Base-by-base conservation (phyloP, 2,113 vertebrate species). In the Zosterops lateralis region DNA sequence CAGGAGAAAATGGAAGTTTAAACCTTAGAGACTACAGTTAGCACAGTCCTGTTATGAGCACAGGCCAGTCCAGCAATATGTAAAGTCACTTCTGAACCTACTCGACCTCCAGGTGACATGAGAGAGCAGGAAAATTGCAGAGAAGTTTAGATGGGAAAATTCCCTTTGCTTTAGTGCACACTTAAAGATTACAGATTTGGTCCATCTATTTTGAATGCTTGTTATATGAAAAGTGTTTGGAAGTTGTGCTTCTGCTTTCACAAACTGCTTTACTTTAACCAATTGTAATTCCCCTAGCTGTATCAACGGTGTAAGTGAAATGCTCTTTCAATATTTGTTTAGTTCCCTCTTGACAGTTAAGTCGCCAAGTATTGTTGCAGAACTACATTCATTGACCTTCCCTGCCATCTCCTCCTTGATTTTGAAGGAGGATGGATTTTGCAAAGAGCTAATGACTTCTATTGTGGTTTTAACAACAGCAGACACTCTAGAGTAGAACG, bases 1-100 rank as follows among this genome's bases (percentile, higher is more conserved):
- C 13, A 56, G 13, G 21, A 77, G 28, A 80, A 88, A 67, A 74
- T 0, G 1, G 5, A 48, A 58, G 4, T 44, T 84, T 40, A 58
- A 36, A 26, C 20, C 17, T n/a, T n/a, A n/a, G 24, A 6, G 28
- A 34, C 14, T 26, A 26, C 6, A 58, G 9, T 22, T 57, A 84
- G 10, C 16, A 60, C 4, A 36, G 14, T 13, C 3, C 11, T 58
- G 1, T 15, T 71, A 28, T 0, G 3, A 79, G 13, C 29, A 34
- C 22, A 58, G 22, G 8, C 25, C 50, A 50, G 10, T 31, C 10
- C 32, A 58, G 42, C 28, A 73, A 21, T 7, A 36, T 3, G 5
- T 47, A 7, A 16, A 76, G 22, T 28, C 6, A 12, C 7, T 84
- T 36, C 47, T 48, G 28, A 77, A 77, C 3, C 12, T 66, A 14